A percentile compares a stretch with the other conserved stretches of the same genome.
These are phyloP conservation scores for Helicolenus hilgendorfi DNA, from an alignment of 2,797 vertebrate genomes.

Conservation along the genomic window DNA sequence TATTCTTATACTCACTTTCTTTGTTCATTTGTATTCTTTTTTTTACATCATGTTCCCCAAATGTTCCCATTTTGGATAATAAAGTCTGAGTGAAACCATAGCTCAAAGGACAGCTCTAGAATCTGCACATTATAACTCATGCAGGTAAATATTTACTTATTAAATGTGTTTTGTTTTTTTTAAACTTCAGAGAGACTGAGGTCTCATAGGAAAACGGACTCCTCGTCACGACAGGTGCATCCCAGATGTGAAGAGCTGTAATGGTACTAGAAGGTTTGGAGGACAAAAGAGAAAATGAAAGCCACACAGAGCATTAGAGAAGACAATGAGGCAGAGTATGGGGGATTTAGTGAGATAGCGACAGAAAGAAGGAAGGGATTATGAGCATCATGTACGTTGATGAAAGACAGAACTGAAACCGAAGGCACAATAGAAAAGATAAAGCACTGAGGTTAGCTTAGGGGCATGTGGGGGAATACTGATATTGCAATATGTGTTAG, in stretches of 20 bases:
- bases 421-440: neutral
- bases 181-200: constrained; percentile 4
- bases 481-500: neutral
- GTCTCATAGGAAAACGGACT: constrained; percentile 39
- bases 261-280: neutral
- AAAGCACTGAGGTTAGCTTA: neutral
- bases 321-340: constrained; percentile 2
- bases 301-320: neutral
- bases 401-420: neutral
- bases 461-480: neutral
- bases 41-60: neutral
- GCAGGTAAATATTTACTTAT: constrained; percentile 43
- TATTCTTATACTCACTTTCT: neutral
- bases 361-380: neutral
- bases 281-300: neutral
- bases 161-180: neutral
- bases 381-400: constrained; percentile 1
- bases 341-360: constrained; percentile 12
- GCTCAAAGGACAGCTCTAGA: neutral
- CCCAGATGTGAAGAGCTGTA: constrained; percentile 70
- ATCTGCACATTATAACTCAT: neutral
- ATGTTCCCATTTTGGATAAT: neutral
- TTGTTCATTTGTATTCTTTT: neutral
- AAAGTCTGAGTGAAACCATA: neutral
- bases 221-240: constrained; percentile 55